Evolutionary conservation across 2,888 invertebrate species (phyloP).

Genomic region (Parasteatoda lunata): DNA sequence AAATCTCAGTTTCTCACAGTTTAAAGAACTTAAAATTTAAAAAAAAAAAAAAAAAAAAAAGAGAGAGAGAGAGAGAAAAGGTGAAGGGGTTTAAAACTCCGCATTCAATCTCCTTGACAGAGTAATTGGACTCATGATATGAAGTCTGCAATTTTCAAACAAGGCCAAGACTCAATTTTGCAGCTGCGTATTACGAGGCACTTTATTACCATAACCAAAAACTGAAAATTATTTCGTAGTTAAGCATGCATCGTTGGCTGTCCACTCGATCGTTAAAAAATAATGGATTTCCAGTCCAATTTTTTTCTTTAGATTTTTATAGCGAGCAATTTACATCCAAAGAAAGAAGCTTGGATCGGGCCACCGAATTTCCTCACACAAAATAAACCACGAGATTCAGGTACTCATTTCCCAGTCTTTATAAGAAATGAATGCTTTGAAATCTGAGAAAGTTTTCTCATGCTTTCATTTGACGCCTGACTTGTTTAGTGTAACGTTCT

Average conservation of each 20-base stretch:
- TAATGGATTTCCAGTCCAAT: slow-evolving; percentile 31
- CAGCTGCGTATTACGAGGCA: too few species aligned
- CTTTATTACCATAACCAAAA: background rate
- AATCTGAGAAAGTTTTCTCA: slow-evolving; percentile 22
- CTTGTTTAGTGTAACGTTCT: background rate
- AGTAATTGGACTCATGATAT: too few species aligned
- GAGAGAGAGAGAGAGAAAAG: too few species aligned
- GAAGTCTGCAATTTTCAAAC: too few species aligned
- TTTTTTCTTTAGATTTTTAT: slow-evolving; percentile 3
- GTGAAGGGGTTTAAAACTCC: too few species aligned
- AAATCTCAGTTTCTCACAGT: too few species aligned
- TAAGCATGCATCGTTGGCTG: slow-evolving; percentile 26
- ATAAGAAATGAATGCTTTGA: slow-evolving; percentile 9
- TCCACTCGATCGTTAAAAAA: slow-evolving; percentile 36
- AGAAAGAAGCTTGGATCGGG: slow-evolving; percentile 6
- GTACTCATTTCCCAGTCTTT: background rate
- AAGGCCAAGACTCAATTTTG: too few species aligned
- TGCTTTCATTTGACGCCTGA: slow-evolving; percentile 18
- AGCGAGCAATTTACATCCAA: slow-evolving; percentile 19
- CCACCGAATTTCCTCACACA: slow-evolving; percentile 22
- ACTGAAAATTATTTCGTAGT: slow-evolving; percentile 17
- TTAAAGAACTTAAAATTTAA: too few species aligned
- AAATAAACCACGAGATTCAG: slow-evolving; percentile 27
- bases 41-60: too few species aligned
- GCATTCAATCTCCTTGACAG: too few species aligned